Base-by-base conservation (phyloP, 2,113 vertebrate genomes). In the Podarcis raffonei region DNA sequence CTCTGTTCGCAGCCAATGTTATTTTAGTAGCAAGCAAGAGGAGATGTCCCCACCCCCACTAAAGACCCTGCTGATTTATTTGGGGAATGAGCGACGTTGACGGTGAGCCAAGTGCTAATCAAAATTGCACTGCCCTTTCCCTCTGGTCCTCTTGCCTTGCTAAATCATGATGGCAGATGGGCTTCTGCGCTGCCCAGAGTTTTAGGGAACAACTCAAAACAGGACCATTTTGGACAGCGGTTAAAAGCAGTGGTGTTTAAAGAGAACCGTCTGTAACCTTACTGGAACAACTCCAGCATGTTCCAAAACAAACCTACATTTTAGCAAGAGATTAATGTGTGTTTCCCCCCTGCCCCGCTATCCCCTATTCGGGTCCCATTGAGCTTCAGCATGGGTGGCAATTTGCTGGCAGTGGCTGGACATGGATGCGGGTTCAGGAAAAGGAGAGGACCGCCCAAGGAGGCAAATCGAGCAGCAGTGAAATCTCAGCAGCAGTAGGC, bases 331-430 rank as follows among this genome's bases (percentile, higher is more conserved):
- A 72, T 72, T 15, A 75, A 9, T 75, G 74, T 37, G 35, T 35
- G 68, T 30, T 11, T 3, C n/a, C 71, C 1, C 23, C n/a, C 69
- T 32, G 13, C 22, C 12, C 75, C 3, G 11, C 9, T 32, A 42
- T 25, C 12, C 75, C 75, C 23, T 23, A 27, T 77, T 23, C 23
- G 13, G 37, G 22, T 23, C 75, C 72, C 37, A 12, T 77, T 9
- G 4, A 39, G 37, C 95, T 90, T 84, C 39, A 37, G 91, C 84
- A 93, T 81, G 90, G 93, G 94, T 74, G 81, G 91, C 92, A 89
- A n/a, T 86, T 89, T 53, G 1, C 75, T 90, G 93, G 94, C 93
- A 96, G 94, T 94, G 95, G 95, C 90, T 84, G 95, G 94, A 90
- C 85, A 76, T 11, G 32, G 23, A 76, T 37, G 35, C 22, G 39